A percentile compares a stretch with the other conserved stretches of the same genome.
phyloP scores from a whole-genome alignment of 2,888 invertebrate species.

The Limnephilus lunatus region DNA sequence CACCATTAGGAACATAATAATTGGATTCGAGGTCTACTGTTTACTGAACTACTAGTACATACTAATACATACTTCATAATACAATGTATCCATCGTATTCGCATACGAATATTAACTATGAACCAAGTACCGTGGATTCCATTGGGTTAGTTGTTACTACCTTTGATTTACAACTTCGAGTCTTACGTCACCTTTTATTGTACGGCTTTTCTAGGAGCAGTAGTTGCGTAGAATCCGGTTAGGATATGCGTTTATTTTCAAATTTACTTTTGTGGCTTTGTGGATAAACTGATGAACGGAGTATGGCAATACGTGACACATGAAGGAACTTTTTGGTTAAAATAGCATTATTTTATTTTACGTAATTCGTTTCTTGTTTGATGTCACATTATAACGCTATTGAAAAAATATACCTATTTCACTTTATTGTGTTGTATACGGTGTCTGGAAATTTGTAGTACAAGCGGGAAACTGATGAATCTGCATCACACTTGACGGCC shows the following conservation, averaged over 20 bases:
- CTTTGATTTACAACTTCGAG: not conserved
- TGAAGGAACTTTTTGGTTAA: not conserved
- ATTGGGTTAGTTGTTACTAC: not conserved
- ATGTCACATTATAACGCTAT: not conserved
- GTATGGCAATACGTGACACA: not conserved
- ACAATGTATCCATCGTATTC: not conserved
- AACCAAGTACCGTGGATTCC: not conserved
- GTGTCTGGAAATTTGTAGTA: no score
- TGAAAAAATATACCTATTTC: not conserved
- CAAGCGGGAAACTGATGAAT: not conserved
- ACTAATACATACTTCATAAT: no score
- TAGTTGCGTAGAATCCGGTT: conserved; percentile 14
- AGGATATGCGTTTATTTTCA: not conserved
- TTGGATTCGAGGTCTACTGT: no score
- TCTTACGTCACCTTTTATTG: conserved; percentile 21
- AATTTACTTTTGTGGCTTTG: not conserved
- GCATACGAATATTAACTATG: not conserved
- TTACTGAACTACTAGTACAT: no score
- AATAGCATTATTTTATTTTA: not conserved
- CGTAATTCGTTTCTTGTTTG: not conserved
- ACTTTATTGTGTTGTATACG: not conserved
- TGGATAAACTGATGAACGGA: not conserved
- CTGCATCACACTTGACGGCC: not conserved
- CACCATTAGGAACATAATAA: no score
- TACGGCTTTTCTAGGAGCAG: conserved; percentile 26